phyloP scores from a whole-genome alignment of 2,888 invertebrate genomes.

The Aplocera efformata region DNA sequence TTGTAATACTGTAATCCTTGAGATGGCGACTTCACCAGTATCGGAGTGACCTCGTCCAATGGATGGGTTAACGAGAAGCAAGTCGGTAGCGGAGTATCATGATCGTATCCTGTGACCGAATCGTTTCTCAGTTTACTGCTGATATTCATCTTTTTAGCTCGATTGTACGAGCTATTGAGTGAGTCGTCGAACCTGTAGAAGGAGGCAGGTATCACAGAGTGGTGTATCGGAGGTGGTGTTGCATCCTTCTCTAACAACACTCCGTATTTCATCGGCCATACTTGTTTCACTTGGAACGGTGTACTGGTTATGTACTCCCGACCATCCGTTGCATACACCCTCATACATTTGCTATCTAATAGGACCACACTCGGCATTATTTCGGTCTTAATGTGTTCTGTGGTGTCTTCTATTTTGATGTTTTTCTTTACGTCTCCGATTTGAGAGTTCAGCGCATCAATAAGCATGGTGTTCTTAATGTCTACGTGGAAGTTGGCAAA shows the following conservation, averaged over 20 bases:
- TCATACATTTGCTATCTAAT: constrained; percentile 87
- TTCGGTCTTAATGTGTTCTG: constrained; percentile 73
- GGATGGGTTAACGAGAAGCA: constrained; percentile 94
- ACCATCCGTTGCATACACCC: constrained; percentile 88
- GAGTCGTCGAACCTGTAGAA: constrained; percentile 64
- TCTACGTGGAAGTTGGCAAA: constrained; percentile 83
- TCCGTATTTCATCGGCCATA: constrained; percentile 93
- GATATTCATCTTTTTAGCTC: constrained; percentile 56
- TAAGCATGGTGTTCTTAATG: constrained; percentile 77
- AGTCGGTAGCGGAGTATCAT: constrained; percentile 84
- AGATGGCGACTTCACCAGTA: constrained; percentile 84
- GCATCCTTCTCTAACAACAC: constrained; percentile 89
- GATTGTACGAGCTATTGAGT: constrained; percentile 57
- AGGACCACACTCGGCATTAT: constrained; percentile 85
- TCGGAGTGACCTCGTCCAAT: constrained; percentile 93
- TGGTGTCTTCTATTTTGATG: constrained; percentile 71
- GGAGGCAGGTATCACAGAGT: constrained; percentile 55
- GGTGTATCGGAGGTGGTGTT: constrained; percentile 47
- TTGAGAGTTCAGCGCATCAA: constrained; percentile 72
- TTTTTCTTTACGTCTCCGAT: constrained; percentile 73
- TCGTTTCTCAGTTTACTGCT: constrained; percentile 62
- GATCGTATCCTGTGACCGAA: constrained; percentile 58
- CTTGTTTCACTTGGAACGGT: constrained; percentile 88
- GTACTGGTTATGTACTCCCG: constrained; percentile 91
- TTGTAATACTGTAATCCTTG: constrained; percentile 81